Conservation (phyloP, 2,888 invertebrate species). For the Euplagia quadripunctaria region DNA sequence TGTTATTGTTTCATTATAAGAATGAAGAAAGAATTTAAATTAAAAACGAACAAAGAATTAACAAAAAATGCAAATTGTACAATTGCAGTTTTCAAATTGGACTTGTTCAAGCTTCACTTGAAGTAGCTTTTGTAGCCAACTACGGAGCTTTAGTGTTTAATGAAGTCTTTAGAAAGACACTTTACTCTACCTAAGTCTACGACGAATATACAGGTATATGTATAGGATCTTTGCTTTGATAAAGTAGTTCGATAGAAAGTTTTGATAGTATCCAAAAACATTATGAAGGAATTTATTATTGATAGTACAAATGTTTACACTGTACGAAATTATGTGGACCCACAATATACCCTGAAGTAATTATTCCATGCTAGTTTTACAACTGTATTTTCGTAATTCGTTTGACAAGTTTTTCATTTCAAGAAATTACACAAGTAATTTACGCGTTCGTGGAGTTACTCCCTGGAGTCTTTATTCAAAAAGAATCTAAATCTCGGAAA, state of each 20-base stretch:
- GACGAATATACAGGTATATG: background rate
- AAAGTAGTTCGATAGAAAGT: background rate
- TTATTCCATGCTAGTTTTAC: too few species aligned
- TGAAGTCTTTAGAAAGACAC: slow-evolving; percentile 19
- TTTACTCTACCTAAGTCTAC: background rate
- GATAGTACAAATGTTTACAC: background rate
- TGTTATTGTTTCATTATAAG: slow-evolving; percentile 38
- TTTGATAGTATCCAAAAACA: background rate
- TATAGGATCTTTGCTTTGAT: background rate
- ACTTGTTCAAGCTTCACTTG: slow-evolving; percentile 27
- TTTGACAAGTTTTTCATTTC: too few species aligned
- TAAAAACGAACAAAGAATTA: slow-evolving; percentile 34
- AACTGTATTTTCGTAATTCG: too few species aligned
- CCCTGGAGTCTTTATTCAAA: background rate
- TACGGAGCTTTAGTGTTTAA: slow-evolving; percentile 21
- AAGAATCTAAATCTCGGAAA: slow-evolving; percentile 7
- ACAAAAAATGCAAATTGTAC: slow-evolving; percentile 25
- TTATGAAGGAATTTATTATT: too few species aligned
- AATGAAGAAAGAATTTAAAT: slow-evolving; percentile 30
- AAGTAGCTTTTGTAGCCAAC: slow-evolving; percentile 22
- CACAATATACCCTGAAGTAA: background rate
- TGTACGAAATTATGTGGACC: background rate
- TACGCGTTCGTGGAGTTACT: background rate
- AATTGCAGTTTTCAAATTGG: slow-evolving; percentile 30
- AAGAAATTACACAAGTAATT: background rate